Evolutionary conservation across 2,113 vertebrate genomes (phyloP), one percentile per base, ranked within the genome.

Genomic region (Bubo bubo): DNA sequence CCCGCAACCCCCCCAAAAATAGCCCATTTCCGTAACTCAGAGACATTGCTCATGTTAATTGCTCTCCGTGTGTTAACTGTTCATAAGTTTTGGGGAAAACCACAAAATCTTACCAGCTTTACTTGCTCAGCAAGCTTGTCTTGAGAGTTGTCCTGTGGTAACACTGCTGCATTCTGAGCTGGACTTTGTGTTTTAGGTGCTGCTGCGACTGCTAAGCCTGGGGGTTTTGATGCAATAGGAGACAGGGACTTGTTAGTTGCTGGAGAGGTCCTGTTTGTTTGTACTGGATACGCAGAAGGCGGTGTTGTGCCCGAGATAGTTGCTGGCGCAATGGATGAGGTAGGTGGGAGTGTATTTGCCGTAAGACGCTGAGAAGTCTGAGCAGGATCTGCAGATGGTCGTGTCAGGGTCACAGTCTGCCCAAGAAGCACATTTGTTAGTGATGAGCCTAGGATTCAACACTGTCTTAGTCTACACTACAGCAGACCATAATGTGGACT

Each of bases 71-170:
- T 37, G 12, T 35, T 34, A 71, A 50, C 10, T 22, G n/a, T 27
- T 23, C 22, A 0, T 28, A 68, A 21, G n/a, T 53, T 79, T 63
- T 0, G 2, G 9, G 14, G 28, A 34, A 75, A 75, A 53, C 1
- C 5, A 34, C 15, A 50, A 68, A 62, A 15, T 28, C 98, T 98
- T 88, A 99, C 99, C 99, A 99, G 97, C 90, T 99, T 99, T 73
- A 99, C 99, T 96, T 99, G 99, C 83, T 99, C 99, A 11, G 98
- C 98, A 96, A 99, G 98, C 85, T 99, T 99, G 86, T 99, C 99
- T 98, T 99, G 99, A 85, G 98, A 97, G 77, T 97, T 95, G 41
- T 99, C 99, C 96, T 99, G 99, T 3, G 98, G 96, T 14, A 98
- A 56, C 30, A 98, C 97, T 12, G 97, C 82, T 34, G 96, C 59